A percentile compares a stretch with the other conserved stretches of the same genome.
Evolutionary conservation across 2,888 invertebrate genomes (phyloP).

Genomic region (Trilocha varians): DNA sequence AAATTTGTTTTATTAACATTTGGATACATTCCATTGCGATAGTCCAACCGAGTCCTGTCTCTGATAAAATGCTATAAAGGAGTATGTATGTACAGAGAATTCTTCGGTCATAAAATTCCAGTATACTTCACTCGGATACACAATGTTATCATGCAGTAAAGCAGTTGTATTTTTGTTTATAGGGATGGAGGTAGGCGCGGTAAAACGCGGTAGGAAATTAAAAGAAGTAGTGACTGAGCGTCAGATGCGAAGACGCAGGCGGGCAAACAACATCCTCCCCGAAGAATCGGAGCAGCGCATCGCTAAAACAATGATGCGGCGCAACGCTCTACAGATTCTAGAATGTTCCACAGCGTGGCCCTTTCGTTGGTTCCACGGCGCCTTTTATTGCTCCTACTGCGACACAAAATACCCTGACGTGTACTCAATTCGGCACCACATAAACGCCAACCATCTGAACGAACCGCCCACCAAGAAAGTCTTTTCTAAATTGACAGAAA

Average conservation of each 20-base stretch:
- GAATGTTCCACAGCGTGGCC: constrained; percentile 62
- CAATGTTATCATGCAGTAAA: neutral
- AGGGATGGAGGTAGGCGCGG: constrained; percentile 36
- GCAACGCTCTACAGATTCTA: constrained; percentile 50
- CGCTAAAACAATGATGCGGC: constrained; percentile 59
- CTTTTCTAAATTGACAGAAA: constrained; percentile 55
- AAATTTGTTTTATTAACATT: too few relatives aligned
- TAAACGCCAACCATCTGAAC: constrained; percentile 32
- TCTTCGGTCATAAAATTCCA: too few relatives aligned
- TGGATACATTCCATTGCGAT: too few relatives aligned
- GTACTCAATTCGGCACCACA: constrained; percentile 37
- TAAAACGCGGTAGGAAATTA: constrained; percentile 48
- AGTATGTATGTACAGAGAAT: too few relatives aligned
- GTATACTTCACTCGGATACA: too few relatives aligned
- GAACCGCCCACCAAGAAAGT: constrained; percentile 40
- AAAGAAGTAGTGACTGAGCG: constrained; percentile 58
- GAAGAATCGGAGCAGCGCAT: constrained; percentile 57
- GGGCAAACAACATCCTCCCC: constrained; percentile 57
- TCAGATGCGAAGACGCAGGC: constrained; percentile 56
- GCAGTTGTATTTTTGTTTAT: constrained; percentile 41
- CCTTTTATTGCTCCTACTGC: constrained; percentile 59
- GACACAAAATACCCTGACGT: constrained; percentile 47
- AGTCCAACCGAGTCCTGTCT: too few relatives aligned
- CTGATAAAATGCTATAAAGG: too few relatives aligned
- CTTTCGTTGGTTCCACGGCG: constrained; percentile 56